Base-by-base conservation (phyloP, 2,888 invertebrate genomes). In the Ennomos erosarius region DNA sequence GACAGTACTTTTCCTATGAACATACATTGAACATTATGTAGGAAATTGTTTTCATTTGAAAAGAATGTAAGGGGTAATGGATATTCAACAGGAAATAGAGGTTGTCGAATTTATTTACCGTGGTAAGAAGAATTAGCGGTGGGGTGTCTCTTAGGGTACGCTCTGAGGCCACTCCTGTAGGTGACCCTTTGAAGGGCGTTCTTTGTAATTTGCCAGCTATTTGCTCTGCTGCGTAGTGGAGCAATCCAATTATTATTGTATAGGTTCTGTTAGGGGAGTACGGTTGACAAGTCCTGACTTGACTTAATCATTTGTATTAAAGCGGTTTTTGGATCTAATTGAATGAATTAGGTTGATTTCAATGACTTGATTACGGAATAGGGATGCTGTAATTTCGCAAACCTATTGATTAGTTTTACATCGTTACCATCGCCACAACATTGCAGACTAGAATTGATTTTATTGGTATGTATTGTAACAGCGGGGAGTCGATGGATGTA, bases 131-230 rank as follows among this genome's bases (percentile, higher is more conserved):
- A 48, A 33, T 64, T 63, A 66, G 60, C 37, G 55, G 68, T 60
- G 65, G 57, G 74, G 80, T 69, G 79, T 84, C 68, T 73, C 68
- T 54, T 76, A 80, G 75, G 84, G 87, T 75, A 68, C 58, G 65
- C 64, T 78, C 71, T 78, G 69, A 72, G 78, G 64, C 82, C 77
- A 68, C 73, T 78, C 79, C 75, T 79, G 67, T 78, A 78, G 82
- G 79, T 86, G 86, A 86, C 86, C 82, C 74, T 74, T 81, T 71
- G 79, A 86, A 88, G 85, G 87, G 75, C 82, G 70, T 74, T 71
- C 69, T 82, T 87, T 85, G 75, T 83, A 68, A 69, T 77, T 72
- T 68, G 36, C 43, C 43, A 69, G 78, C 70, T 79, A 81, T 84
- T 82, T 85, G 85, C 80, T 81, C 74, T 66, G 67, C 73, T 68